Percentiles rank a stretch among this genome's conserved stretches.
Conservation (phyloP, 1,140 invertebrate species). For the Dendroctonus valens region DNA sequence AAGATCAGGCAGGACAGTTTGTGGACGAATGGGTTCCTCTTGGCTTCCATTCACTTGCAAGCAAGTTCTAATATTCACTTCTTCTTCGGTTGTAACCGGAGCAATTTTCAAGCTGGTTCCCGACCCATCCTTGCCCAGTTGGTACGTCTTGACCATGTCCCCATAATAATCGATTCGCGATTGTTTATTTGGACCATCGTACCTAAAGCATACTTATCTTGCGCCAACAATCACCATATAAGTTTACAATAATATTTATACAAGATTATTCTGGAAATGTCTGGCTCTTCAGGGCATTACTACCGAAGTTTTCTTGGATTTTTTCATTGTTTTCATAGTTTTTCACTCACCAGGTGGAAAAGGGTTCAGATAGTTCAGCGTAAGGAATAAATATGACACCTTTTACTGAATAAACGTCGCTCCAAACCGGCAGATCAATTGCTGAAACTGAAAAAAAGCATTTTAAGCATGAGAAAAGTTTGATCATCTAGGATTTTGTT, state of each 20-base stretch:
- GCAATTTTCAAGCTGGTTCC: slow-evolving; percentile 83
- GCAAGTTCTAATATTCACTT: slow-evolving; percentile 72
- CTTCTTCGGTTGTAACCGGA: slow-evolving; percentile 76
- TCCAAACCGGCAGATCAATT: slow-evolving; percentile 60
- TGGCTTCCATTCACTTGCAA: slow-evolving; percentile 80
- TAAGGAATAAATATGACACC: slow-evolving; percentile 84
- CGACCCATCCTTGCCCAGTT: slow-evolving; percentile 62
- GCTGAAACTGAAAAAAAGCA: neutral
- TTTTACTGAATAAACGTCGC: slow-evolving; percentile 67
- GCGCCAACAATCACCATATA: too few species aligned
- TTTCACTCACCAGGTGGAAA: slow-evolving; percentile 73
- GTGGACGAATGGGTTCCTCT: slow-evolving; percentile 63
- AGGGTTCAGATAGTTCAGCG: slow-evolving; percentile 87
- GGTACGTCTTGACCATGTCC: slow-evolving; percentile 88
- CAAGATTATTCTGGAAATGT: too few species aligned
- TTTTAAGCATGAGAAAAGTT: too few species aligned
- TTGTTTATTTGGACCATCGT: slow-evolving; percentile 65
- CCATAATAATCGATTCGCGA: slow-evolving; percentile 95
- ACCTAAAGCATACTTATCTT: slow-evolving; percentile 49
- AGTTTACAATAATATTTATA: too few species aligned
- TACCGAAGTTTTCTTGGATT: too few species aligned
- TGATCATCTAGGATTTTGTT: too few species aligned
- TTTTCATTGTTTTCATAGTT: too few species aligned
- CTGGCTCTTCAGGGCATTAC: too few species aligned
- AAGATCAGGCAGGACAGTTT: slow-evolving; percentile 81